Evolutionary conservation across 2,797 vertebrate genomes (phyloP), one percentile per base, ranked within the genome.

Genomic region (Toxotes lorentzi): DNA sequence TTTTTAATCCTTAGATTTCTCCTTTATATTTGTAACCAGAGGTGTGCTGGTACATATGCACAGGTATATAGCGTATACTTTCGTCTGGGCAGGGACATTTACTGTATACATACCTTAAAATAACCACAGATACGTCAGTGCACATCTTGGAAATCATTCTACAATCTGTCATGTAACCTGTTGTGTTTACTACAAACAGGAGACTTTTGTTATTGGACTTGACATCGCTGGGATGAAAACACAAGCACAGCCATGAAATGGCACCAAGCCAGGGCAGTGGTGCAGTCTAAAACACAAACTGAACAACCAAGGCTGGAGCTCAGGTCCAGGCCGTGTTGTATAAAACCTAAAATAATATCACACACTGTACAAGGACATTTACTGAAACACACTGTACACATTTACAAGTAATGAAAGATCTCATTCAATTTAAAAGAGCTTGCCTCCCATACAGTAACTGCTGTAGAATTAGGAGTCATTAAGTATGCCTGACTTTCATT

Each of bases 401-500:
- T 59, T 38, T 23, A 23, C 13, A 27, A 56, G 72, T 14, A 58
- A 74, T 60, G 19, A 78, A 60, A 57, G 13, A 79, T 53, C 58
- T 32, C 41, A n/a, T 59, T 87, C 17, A 60, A 13, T 66, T 72
- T 45, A 51, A 76, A 50, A 60, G 8, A 14, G 43, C 65, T 78
- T 61, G 76, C 78, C 27, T 83, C 45, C 10, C 30, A 51, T 63
- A 56, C 53, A 70, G 56, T 79, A 51, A 70, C 45, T 48, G 5
- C 23, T 60, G 78, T 21, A 64, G 84, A 84, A 83, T 85, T 62
- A 85, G 27, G 34, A 53, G 70, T 51, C 48, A 70, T 90, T 83
- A 83, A 87, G 89, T 86, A 87, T 34, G 75, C 63, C 68, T 73
- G 83, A 88, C 79, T 75, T 82, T 84, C 72, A 84, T 89, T 79